Conservation (phyloP, 2,888 invertebrate species). For the Agrotis ipsilon region DNA sequence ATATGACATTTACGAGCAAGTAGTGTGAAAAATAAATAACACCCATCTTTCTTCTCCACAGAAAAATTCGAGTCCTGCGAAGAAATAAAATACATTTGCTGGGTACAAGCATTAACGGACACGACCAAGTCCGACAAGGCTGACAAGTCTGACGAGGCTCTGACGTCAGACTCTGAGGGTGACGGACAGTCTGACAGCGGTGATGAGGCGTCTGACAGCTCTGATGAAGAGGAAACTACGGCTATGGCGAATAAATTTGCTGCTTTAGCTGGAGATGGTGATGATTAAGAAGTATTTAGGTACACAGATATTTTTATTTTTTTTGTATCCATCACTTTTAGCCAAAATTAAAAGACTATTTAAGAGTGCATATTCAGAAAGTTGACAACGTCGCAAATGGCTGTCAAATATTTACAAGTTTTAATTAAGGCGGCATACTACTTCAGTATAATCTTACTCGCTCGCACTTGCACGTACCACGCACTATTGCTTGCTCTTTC, state of each 20-base stretch:
- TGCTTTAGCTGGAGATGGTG: conserved; percentile 75
- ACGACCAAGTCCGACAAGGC: conserved; percentile 65
- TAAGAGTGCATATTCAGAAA: too few species aligned
- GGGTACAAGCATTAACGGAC: conserved; percentile 92
- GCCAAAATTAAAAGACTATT: conserved; percentile 1
- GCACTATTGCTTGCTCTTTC: too few species aligned
- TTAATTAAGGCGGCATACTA: too few species aligned
- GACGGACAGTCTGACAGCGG: conserved; percentile 61
- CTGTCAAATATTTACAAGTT: too few species aligned
- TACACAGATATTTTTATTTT: too few species aligned
- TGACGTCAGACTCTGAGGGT: conserved; percentile 49
- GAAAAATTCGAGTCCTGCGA: conserved; percentile 92
- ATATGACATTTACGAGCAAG: too few species aligned
- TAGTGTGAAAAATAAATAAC: too few species aligned
- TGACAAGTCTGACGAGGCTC: conserved; percentile 63
- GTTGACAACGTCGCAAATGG: too few species aligned
- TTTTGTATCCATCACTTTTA: neutral
- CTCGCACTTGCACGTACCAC: too few species aligned
- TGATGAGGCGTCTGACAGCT: conserved; percentile 62
- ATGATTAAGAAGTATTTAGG: too few species aligned
- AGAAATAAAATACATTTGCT: conserved; percentile 92
- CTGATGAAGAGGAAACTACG: conserved; percentile 66
- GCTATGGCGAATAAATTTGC: conserved; percentile 87
- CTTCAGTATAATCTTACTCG: too few species aligned
- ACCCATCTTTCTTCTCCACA: conserved; percentile 70